Percentiles rank a stretch among this genome's conserved stretches.
These are phyloP conservation scores for Chironomus striatipennis DNA, from an alignment of 1,140 invertebrate species.

Conservation along the genomic window DNA sequence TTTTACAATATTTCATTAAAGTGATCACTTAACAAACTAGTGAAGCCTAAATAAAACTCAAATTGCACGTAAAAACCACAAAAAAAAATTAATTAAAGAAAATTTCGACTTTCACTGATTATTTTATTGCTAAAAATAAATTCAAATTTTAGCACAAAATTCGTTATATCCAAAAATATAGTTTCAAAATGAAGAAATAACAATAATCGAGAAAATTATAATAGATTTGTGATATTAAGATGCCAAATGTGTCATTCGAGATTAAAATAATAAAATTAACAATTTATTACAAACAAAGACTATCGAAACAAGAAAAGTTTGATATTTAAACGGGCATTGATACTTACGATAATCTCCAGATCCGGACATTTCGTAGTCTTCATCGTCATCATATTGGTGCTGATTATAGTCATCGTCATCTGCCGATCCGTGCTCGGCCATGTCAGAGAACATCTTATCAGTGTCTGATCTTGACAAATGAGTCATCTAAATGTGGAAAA, in stretches of 20 bases:
- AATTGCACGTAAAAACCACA: too few relatives aligned
- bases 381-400: conserved; percentile 35
- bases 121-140: too few relatives aligned
- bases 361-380: conserved; percentile 32
- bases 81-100: too few relatives aligned
- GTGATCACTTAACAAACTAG: too few relatives aligned
- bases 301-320: background rate
- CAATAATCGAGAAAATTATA: too few relatives aligned
- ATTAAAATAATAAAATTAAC: conserved; percentile 2
- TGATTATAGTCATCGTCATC: conserved; percentile 27
- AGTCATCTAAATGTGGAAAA: conserved; percentile 31
- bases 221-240: too few relatives aligned
- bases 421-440: conserved; percentile 27
- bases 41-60: too few relatives aligned
- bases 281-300: background rate
- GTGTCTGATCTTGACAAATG: conserved; percentile 38
- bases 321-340: background rate
- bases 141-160: too few relatives aligned
- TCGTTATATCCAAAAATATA: too few relatives aligned
- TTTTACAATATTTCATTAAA: too few relatives aligned
- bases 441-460: conserved; percentile 33
- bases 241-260: background rate
- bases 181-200: too few relatives aligned
- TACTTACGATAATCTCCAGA: conserved; percentile 35
- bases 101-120: too few relatives aligned